Base-by-base conservation (phyloP, 1,140 invertebrate genomes). In the Camponotus vicinus region DNA sequence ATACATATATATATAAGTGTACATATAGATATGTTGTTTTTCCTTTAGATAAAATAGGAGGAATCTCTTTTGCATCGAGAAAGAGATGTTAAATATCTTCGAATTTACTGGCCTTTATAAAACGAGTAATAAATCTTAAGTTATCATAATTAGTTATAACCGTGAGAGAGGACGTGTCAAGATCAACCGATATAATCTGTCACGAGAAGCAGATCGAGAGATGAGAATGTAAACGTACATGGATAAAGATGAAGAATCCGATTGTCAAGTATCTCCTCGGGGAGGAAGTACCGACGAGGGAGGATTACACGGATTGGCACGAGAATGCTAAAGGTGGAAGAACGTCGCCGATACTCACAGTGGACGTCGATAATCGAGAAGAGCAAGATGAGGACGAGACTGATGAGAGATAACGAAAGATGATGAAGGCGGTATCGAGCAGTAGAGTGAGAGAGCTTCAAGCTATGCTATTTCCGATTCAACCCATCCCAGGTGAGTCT, bases 371-470 rank as follows among this genome's bases (percentile, higher is more conserved):
- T 15, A 55, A 89, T n/a, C 57, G 83, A 1, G 59, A 61, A 4
- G 70, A 88, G 1, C 61, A 87, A 18, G 64, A 88, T 8, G 83
- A 80, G 15, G 64, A 66, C 32, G 71, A 59, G 1, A 42, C 2
- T 52, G 64, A 79, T 4, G 84, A 59, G 52, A 88, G 86, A 91
- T 91, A 90, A 89, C 89, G 82, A 87, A 89, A 78, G 55, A 91
- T 91, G 90, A 88, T n/a, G 71, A 67, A 89, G 45, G 32, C 75
- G 9, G 21, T 64, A n/a, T 77, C 88, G 63, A 90, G 78, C 79
- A 92, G 92, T 79, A 95, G 94, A 94, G 96, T 97, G 18, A 96
- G 95, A 93, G 95, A 96, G 75, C 93, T 97, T 79, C 96, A 97
- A 92, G 96, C 96, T 42, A 95, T 95, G 40, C 91, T 97, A 49